Evolutionary conservation across 1,140 invertebrate species (phyloP), one percentile per base, ranked within the genome.

Genomic region (Diplogasteroides magnus): DNA sequence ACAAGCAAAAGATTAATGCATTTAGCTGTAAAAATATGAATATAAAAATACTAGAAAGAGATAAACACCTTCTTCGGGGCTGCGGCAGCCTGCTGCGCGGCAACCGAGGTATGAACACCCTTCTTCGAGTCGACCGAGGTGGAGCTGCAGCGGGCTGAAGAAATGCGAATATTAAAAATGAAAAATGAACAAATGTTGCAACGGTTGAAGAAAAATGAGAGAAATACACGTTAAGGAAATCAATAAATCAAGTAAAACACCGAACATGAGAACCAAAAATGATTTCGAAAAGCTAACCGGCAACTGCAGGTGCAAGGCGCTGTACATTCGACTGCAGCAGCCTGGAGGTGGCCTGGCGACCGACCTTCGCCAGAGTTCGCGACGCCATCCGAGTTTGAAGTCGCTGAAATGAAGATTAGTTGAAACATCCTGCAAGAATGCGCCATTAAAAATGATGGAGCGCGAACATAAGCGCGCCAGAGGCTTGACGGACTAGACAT

Each of bases 71-170:
- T 76, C 48, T 78, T 71, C 11, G 70, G 68, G 61, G 77, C 71
- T 48, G 78, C 66, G 31, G 78, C 74, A 64, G 78, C 78, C 31
- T 71, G 68, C 25, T 31, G 62, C 13, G 68, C 29, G 32, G 63
- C 67, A 61, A 72, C 77, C 2, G 73, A 73, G 56, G 75, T 78
- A 74, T 77, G 77, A 31, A 78, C 60, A 37, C 67, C 64, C 64
- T 68, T 68, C 67, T 72, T 74, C 57, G 66, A 68, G 25, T 71
- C 64, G 63, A 72, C 61, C 28, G 61, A 65, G 69, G 14, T 68
- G 55, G 69, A 74, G 64, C 64, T 74, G 59, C 59, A 32, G 29
- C 72, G 72, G 60, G 67, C 72, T 74, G 69, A 26, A 72, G 66
- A 61, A 27, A 48, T 61, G 3, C 25, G 26, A 70, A 69, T 56